These are phyloP conservation scores for Tenebrosternarchus preto DNA, from an alignment of 2,113 vertebrate species.

Conservation along the genomic window DNA sequence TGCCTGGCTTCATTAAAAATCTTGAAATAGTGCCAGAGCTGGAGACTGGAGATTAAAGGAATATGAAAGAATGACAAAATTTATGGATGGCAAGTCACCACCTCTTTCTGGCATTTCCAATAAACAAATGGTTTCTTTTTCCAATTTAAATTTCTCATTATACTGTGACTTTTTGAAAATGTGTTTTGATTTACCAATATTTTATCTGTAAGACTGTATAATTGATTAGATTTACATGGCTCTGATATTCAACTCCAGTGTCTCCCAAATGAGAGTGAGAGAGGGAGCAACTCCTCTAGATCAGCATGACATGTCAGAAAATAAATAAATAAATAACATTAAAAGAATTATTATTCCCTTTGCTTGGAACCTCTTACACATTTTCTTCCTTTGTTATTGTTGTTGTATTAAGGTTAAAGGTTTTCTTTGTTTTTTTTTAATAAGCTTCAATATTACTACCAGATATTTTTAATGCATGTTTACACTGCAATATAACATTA, in stretches of 20 bases:
- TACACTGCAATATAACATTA: no score
- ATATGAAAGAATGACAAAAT: constrained; percentile 78
- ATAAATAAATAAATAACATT: constrained; percentile 49
- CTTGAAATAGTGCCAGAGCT: constrained; percentile 78
- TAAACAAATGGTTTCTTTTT: constrained; percentile 77
- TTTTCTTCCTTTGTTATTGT: constrained; percentile 61
- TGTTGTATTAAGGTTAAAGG: no score
- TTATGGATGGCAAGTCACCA: constrained; percentile 79
- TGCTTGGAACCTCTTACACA: constrained; percentile 69
- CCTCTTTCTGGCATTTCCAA: constrained; percentile 77
- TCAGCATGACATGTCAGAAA: constrained; percentile 69
- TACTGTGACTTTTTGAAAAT: constrained; percentile 80
- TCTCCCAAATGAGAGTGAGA: constrained; percentile 45
- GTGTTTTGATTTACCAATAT: constrained; percentile 76
- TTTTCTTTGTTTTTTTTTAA: neutral
- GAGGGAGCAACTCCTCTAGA: constrained; percentile 65
- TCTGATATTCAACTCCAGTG: constrained; percentile 75
- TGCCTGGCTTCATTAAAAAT: constrained; percentile 80
- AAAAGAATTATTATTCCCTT: constrained; percentile 45
- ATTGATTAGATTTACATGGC: constrained; percentile 79
- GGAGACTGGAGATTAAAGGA: constrained; percentile 74
- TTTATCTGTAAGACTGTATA: constrained; percentile 75
- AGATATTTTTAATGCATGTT: no score
- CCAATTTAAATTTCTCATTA: constrained; percentile 79
- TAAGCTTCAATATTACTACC: neutral